Percentiles rank a stretch among this genome's conserved stretches.
phyloP scores from a whole-genome alignment of 1,140 invertebrate species.

The Helicorthomorpha holstii region DNA sequence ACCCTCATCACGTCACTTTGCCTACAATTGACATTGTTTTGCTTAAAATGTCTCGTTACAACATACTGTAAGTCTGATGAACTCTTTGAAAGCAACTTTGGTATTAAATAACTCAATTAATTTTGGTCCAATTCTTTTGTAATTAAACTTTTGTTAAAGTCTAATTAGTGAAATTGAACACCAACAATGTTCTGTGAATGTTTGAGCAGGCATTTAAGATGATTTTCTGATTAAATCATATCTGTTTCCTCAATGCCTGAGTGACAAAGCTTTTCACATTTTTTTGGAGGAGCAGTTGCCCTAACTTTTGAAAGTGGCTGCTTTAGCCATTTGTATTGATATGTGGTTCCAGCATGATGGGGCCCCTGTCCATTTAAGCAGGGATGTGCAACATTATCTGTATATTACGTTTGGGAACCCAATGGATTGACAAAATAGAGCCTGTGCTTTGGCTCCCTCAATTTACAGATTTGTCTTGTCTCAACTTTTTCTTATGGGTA shows the following conservation, averaged over 20 bases:
- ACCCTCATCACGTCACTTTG: too few relatives aligned
- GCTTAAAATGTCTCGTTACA: too few relatives aligned
- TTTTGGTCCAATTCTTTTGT: background rate
- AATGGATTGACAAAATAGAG: slow-evolving; percentile 23
- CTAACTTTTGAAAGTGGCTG: slow-evolving; percentile 18
- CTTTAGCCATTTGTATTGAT: slow-evolving; percentile 11
- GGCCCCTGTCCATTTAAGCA: slow-evolving; percentile 13
- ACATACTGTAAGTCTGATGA: too few relatives aligned
- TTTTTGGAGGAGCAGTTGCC: slow-evolving; percentile 19
- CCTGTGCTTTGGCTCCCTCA: slow-evolving; percentile 23
- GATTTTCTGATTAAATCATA: slow-evolving; percentile 20
- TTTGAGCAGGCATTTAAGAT: slow-evolving; percentile 22
- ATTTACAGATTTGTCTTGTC: slow-evolving; percentile 23
- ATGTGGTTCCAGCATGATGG: slow-evolving; percentile 22
- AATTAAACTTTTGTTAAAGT: background rate
- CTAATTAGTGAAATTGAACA: background rate
- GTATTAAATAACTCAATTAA: background rate
- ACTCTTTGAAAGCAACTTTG: too few relatives aligned
- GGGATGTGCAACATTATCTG: background rate
- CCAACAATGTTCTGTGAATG: slow-evolving; percentile 14
- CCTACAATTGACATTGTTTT: too few relatives aligned
- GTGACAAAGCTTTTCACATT: slow-evolving; percentile 14
- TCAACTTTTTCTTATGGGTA: slow-evolving; percentile 26
- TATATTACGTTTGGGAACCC: background rate
- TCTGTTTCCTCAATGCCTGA: slow-evolving; percentile 17